Evolutionary conservation across 2,888 invertebrate species (phyloP).

Genomic region (Periphyllus acericola): DNA sequence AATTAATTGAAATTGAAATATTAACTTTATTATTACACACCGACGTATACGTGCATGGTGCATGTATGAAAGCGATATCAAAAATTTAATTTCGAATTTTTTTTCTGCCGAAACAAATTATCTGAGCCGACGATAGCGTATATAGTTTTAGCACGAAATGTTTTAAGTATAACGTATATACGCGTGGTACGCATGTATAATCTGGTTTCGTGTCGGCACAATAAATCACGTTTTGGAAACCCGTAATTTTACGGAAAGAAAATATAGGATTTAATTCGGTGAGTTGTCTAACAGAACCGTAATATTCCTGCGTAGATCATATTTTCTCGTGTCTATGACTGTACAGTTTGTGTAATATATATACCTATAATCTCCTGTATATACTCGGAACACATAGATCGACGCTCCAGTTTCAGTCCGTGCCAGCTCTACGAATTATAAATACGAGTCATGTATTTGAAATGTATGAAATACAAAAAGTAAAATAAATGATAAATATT

Average conservation of each 20-base stretch:
- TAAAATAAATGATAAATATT: not conserved
- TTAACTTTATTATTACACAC: not conserved
- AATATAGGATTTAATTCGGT: not conserved
- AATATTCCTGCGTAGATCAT: not conserved
- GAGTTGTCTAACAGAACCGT: not conserved
- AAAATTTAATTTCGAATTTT: not conserved
- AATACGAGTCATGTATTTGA: not conserved
- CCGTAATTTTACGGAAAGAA: not conserved
- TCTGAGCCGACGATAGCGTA: not conserved
- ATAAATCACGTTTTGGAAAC: slow-evolving; percentile 24
- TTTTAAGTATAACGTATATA: not conserved
- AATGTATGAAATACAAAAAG: not conserved
- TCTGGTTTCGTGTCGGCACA: not conserved
- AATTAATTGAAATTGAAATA: not conserved
- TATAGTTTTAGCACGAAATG: slow-evolving; percentile 20
- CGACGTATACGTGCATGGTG: not conserved
- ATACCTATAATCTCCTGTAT: not conserved
- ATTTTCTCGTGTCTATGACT: not conserved
- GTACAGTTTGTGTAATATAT: not conserved
- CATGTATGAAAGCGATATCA: not conserved
- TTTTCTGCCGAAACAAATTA: not conserved
- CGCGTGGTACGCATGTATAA: not conserved
- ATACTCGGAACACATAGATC: not conserved
- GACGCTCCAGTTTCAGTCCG: not conserved
- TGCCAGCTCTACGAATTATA: not conserved